A percentile compares a stretch with the other conserved stretches of the same genome.
Conservation (phyloP, 2,797 vertebrate genomes). For the Urophycis tenuis region DNA sequence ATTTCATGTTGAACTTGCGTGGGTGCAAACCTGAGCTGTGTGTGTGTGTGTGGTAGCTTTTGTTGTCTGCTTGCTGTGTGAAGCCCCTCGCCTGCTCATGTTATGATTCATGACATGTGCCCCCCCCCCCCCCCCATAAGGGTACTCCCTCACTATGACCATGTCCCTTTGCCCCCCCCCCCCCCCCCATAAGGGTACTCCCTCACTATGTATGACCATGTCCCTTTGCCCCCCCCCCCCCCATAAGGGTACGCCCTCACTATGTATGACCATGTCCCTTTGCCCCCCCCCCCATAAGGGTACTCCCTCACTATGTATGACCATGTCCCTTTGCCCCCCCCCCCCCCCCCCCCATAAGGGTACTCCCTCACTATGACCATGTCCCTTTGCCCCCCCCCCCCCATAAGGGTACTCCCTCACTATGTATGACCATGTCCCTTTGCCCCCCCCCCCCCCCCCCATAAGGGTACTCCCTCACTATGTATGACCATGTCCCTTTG, state of each 20-base stretch:
- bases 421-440: slow-evolving; percentile 64
- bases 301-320: slow-evolving; percentile 55
- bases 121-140: neutral
- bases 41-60: slow-evolving; percentile 19
- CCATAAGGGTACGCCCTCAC: slow-evolving; percentile 21
- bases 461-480: slow-evolving; percentile 26
- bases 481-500: slow-evolving; percentile 66
- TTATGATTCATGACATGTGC: neutral
- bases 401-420: slow-evolving; percentile 21
- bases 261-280: slow-evolving; percentile 64
- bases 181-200: neutral
- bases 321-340: slow-evolving; percentile 54
- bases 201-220: slow-evolving; percentile 63
- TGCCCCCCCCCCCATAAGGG: slow-evolving; percentile 14
- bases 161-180: slow-evolving; percentile 52
- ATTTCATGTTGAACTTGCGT: slow-evolving; percentile 33
- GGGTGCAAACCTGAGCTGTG: slow-evolving; percentile 24
- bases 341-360: neutral
- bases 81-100: slow-evolving; percentile 36
- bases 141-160: slow-evolving; percentile 57
- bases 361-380: slow-evolving; percentile 62
- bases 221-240: slow-evolving; percentile 41
- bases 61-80: slow-evolving; percentile 54
- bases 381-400: slow-evolving; percentile 42
- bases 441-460: slow-evolving; percentile 16